Evolutionary conservation across 2,113 vertebrate genomes (phyloP).

Genomic region (Xiphophorus hellerii): DNA sequence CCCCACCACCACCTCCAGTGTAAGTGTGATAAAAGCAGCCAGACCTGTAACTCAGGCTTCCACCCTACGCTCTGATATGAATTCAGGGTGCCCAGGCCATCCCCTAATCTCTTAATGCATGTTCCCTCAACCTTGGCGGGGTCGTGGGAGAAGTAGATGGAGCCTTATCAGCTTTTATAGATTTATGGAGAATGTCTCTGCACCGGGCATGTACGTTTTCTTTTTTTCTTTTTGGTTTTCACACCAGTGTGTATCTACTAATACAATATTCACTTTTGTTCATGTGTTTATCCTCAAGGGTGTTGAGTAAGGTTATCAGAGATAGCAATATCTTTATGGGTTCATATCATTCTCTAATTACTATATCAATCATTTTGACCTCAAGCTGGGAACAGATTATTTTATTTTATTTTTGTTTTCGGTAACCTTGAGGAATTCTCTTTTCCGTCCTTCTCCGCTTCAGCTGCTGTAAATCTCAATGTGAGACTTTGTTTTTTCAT

Average conservation of each 20-base stretch:
- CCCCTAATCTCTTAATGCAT: constrained; percentile 80
- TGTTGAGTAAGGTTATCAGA: constrained; percentile 56
- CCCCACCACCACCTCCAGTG: background rate
- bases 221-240: background rate
- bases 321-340: constrained; percentile 41
- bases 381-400: constrained; percentile 16
- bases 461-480: background rate
- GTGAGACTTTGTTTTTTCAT: too few relatives aligned
- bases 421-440: constrained; percentile 25
- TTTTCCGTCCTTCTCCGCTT: background rate
- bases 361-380: constrained; percentile 59
- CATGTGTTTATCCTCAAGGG: constrained; percentile 40
- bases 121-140: constrained; percentile 77
- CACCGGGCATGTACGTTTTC: constrained; percentile 31
- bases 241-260: constrained; percentile 1
- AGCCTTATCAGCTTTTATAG: constrained; percentile 79
- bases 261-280: constrained; percentile 14
- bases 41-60: constrained; percentile 68
- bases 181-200: constrained; percentile 77
- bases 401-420: constrained; percentile 7
- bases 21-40: constrained; percentile 68
- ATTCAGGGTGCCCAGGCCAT: constrained; percentile 65
- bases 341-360: constrained; percentile 62
- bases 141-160: constrained; percentile 77
- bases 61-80: constrained; percentile 70